Conservation (phyloP, 2,113 vertebrate species). For the Gasterosteus nipponicus region DNA sequence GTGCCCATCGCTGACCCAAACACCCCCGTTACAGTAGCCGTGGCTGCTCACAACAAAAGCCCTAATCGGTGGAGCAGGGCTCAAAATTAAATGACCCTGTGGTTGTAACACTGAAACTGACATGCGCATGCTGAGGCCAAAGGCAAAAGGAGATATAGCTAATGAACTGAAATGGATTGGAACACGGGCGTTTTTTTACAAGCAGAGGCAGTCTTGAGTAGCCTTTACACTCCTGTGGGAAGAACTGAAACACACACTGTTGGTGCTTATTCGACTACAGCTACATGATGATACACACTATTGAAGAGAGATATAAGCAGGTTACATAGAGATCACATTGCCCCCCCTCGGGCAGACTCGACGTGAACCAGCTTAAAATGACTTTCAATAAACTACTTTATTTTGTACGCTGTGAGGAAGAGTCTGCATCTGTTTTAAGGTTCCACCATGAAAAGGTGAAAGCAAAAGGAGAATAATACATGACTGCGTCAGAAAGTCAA, state of each 20-base stretch:
- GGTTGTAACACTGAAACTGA: constrained; percentile 64
- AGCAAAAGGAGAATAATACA: neutral
- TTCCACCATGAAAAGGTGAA: neutral
- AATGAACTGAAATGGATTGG: constrained; percentile 63
- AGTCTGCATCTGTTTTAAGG: neutral
- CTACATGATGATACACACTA: constrained; percentile 50
- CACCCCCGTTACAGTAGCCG: constrained; percentile 64
- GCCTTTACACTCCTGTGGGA: constrained; percentile 42
- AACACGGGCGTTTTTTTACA: constrained; percentile 48
- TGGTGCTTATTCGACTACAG: constrained; percentile 38
- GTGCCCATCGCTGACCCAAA: constrained; percentile 74
- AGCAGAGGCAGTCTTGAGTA: constrained; percentile 39
- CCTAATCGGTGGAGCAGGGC: constrained; percentile 63
- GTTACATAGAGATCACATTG: constrained; percentile 42
- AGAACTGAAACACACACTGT: constrained; percentile 19
- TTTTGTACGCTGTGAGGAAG: neutral
- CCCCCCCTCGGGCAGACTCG: constrained; percentile 34
- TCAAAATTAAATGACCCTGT: constrained; percentile 66
- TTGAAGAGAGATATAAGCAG: constrained; percentile 50
- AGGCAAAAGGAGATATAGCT: constrained; percentile 59
- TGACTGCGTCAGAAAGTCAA: neutral
- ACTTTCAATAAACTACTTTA: constrained; percentile 26
- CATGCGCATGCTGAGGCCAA: constrained; percentile 44
- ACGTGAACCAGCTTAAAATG: constrained; percentile 18
- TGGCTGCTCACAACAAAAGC: constrained; percentile 68